phyloP scores from a whole-genome alignment of 2,113 vertebrate species.

The Collichthys lucidus region DNA sequence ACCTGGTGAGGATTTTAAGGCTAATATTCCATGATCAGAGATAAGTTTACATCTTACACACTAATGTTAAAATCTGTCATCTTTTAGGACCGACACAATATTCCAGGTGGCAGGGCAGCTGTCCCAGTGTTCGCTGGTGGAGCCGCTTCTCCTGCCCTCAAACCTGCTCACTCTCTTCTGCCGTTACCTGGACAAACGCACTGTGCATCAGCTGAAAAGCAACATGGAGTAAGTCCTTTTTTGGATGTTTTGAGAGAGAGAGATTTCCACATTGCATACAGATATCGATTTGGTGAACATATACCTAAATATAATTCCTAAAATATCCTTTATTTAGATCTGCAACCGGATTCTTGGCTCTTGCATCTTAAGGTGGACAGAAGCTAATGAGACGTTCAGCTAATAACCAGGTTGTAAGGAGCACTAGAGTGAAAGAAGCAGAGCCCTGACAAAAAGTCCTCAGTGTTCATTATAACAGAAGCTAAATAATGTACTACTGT shows the following conservation, averaged over 20 bases:
- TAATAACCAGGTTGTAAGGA: slow-evolving; percentile 38
- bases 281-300: not conserved
- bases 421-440: slow-evolving; percentile 31
- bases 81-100: slow-evolving; percentile 89
- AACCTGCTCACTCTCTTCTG: slow-evolving; percentile 95
- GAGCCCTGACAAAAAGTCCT: slow-evolving; percentile 15
- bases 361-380: slow-evolving; percentile 72
- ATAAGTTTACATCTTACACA: not conserved
- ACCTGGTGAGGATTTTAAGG: slow-evolving; percentile 82
- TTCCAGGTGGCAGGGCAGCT: slow-evolving; percentile 92
- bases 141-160: slow-evolving; percentile 91
- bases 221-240: slow-evolving; percentile 89
- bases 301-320: not conserved
- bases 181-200: slow-evolving; percentile 93
- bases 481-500: slow-evolving; percentile 16
- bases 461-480: slow-evolving; percentile 19
- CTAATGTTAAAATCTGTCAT: not conserved
- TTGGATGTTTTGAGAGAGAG: not conserved
- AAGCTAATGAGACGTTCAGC: slow-evolving; percentile 14
- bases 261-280: not conserved
- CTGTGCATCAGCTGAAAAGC: slow-evolving; percentile 89
- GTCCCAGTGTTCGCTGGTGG: slow-evolving; percentile 88
- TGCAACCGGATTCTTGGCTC: slow-evolving; percentile 79
- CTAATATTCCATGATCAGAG: not conserved
- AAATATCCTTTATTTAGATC: slow-evolving; percentile 70